Evolutionary conservation across 2,888 invertebrate species (phyloP).

Genomic region (Ryuthela nishihirai): DNA sequence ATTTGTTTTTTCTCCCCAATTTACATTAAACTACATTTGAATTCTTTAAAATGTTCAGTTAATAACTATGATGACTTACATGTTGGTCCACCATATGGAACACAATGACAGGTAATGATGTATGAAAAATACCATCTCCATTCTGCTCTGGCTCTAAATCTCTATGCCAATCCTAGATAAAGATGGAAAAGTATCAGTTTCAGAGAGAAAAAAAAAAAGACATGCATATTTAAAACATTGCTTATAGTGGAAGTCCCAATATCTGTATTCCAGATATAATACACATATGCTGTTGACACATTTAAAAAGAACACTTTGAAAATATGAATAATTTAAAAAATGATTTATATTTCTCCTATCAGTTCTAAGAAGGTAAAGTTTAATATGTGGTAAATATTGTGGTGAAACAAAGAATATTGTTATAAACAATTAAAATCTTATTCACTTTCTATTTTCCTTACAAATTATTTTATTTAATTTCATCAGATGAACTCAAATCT

Average conservation of each 20-base stretch:
- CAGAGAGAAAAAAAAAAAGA: background rate
- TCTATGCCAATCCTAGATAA: conserved; percentile 76
- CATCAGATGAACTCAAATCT: no score
- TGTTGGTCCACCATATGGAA: conserved; percentile 99
- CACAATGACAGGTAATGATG: conserved; percentile 90
- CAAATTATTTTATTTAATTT: no score
- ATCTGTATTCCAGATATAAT: no score
- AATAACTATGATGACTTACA: conserved; percentile 53
- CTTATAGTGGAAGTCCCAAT: no score
- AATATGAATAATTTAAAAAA: no score
- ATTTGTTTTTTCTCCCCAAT: no score
- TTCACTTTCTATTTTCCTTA: no score
- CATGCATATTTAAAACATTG: no score
- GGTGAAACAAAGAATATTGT: background rate
- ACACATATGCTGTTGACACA: no score
- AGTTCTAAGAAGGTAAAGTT: conserved; percentile 1
- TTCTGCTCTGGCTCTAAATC: conserved; percentile 69
- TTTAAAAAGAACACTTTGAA: no score
- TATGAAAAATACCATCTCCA: conserved; percentile 76
- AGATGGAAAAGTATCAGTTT: background rate
- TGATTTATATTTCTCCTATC: no score
- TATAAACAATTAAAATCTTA: no score
- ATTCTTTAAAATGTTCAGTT: background rate
- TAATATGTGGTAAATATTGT: background rate
- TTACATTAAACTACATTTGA: background rate